Evolutionary conservation across 53 echinoderm and acorn worm species (phyloP).

Genomic region (Stichopus horrens): DNA sequence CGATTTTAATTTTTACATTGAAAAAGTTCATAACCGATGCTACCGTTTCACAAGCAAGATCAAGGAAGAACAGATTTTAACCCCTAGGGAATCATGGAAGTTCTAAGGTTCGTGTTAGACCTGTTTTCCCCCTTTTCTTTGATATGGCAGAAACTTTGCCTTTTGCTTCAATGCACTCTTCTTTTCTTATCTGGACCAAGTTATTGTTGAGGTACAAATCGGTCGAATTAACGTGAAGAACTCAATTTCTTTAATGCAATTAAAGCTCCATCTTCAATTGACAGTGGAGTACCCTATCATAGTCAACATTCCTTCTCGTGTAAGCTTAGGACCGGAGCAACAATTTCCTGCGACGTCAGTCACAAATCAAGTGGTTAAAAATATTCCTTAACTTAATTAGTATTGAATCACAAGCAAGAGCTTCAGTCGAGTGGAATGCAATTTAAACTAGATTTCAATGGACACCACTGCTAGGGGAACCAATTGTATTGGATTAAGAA

Average conservation of each 20-base stretch:
- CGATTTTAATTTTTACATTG: neutral
- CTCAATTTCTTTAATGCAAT: slow-evolving; percentile 42
- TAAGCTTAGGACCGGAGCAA: slow-evolving; percentile 40
- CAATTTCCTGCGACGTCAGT: slow-evolving; percentile 44
- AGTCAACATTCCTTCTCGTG: neutral
- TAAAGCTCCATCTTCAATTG: slow-evolving; percentile 18
- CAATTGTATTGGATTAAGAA: slow-evolving; percentile 35
- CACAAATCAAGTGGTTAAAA: slow-evolving; percentile 46
- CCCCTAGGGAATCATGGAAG: slow-evolving; percentile 5
- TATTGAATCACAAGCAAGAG: slow-evolving; percentile 35
- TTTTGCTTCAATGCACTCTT: slow-evolving; percentile 11
- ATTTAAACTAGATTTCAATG: slow-evolving; percentile 31
- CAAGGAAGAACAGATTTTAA: slow-evolving; percentile 24
- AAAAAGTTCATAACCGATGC: neutral
- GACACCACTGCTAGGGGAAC: slow-evolving; percentile 5
- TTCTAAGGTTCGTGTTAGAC: neutral
- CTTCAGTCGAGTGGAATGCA: slow-evolving; percentile 28
- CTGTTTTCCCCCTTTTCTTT: neutral
- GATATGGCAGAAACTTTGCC: slow-evolving; percentile 1
- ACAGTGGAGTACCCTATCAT: slow-evolving; percentile 28
- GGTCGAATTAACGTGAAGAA: slow-evolving; percentile 35
- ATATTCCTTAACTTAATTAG: slow-evolving; percentile 35
- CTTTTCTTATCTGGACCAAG: slow-evolving; percentile 8
- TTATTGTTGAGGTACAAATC: slow-evolving; percentile 37
- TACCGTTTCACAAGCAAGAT: slow-evolving; percentile 12